phyloP scores from a whole-genome alignment of 2,888 invertebrate species.

The Macrosoma leucophasiata region DNA sequence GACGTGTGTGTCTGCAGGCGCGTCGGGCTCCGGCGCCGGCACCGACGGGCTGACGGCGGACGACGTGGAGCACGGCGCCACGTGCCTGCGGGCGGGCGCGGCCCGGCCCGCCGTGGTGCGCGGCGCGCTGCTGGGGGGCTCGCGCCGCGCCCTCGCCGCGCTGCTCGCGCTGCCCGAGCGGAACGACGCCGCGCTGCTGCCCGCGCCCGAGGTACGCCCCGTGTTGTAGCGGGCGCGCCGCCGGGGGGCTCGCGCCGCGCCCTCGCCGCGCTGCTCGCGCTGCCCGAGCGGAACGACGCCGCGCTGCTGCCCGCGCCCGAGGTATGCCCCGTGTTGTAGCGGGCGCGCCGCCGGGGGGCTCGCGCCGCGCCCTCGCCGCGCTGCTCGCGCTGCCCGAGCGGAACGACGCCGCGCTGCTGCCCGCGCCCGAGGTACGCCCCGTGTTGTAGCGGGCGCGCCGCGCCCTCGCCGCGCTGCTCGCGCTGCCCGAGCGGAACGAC shows the following conservation, averaged over 20 bases:
- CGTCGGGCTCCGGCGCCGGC: slow-evolving; percentile 16
- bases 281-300: slow-evolving; percentile 73
- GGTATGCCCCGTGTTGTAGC: too few relatives aligned
- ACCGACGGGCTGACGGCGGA: slow-evolving; percentile 94
- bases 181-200: slow-evolving; percentile 74
- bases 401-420: too few relatives aligned
- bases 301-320: slow-evolving; percentile 68
- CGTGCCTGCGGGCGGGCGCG: slow-evolving; percentile 85
- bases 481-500: slow-evolving; percentile 76
- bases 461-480: slow-evolving; percentile 81
- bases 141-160: slow-evolving; percentile 87
- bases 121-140: slow-evolving; percentile 78
- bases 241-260: not conserved
- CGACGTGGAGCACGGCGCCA: slow-evolving; percentile 91
- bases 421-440: slow-evolving; percentile 53
- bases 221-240: not conserved
- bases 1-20: slow-evolving; percentile 4
- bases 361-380: too few relatives aligned
- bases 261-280: slow-evolving; percentile 35
- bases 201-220: slow-evolving; percentile 17
- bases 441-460: slow-evolving; percentile 85
- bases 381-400: too few relatives aligned
- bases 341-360: too few relatives aligned
- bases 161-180: slow-evolving; percentile 67
- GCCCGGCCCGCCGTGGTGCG: slow-evolving; percentile 67